These are phyloP conservation scores for Nymphalis polychloros DNA, from an alignment of 2,888 invertebrate species.

Conservation along the genomic window DNA sequence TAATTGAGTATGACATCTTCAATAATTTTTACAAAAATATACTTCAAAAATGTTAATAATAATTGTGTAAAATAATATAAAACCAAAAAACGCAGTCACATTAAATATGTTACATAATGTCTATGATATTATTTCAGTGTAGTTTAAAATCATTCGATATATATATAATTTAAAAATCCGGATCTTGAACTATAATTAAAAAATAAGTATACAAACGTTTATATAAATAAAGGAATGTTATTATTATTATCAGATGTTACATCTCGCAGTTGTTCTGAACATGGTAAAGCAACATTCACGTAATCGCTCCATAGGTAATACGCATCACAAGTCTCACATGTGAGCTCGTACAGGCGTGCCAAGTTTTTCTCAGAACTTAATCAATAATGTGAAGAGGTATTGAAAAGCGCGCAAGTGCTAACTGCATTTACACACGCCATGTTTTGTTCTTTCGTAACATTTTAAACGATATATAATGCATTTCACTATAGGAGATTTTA, in stretches of 20 bases:
- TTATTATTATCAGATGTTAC: constrained; percentile 20
- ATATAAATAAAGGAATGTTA: constrained; percentile 11
- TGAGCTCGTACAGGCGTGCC: constrained; percentile 51
- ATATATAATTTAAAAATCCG: not conserved
- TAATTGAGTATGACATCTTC: not conserved
- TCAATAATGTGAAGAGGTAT: constrained; percentile 68
- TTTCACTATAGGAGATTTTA: not conserved
- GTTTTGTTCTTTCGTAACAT: constrained; percentile 42
- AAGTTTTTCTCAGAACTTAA: constrained; percentile 67
- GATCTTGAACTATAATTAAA: constrained; percentile 13
- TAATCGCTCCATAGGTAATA: constrained; percentile 38
- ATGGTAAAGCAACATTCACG: constrained; percentile 43
- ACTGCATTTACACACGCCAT: constrained; percentile 57
- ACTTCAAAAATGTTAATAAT: not conserved
- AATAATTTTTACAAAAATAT: not conserved
- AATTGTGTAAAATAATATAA: not conserved
- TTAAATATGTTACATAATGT: no score
- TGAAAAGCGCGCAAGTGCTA: constrained; percentile 60
- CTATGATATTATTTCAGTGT: no score
- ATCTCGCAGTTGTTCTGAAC: constrained; percentile 36
- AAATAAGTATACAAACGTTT: constrained; percentile 5
- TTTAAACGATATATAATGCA: constrained; percentile 9
- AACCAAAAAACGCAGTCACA: no score
- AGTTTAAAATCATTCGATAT: no score
- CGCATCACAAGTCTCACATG: constrained; percentile 45